Base-by-base conservation (phyloP, 1,140 invertebrate species). In the Achroia grisella region DNA sequence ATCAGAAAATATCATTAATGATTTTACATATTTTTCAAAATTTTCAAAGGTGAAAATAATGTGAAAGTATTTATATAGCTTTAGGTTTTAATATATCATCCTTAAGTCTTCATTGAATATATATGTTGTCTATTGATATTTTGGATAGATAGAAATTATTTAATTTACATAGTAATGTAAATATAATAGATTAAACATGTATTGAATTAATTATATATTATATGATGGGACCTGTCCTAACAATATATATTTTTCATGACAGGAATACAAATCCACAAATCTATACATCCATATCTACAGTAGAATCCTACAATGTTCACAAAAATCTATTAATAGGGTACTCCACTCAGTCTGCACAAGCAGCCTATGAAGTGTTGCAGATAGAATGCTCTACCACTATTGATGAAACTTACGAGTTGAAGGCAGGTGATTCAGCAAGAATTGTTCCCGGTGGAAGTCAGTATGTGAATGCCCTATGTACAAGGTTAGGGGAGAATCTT, bases 351-450 rank as follows among this genome's bases (percentile, higher is more conserved):
- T 71, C 76, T 1, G 68, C 70, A 0, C 49, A 71, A 43, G 56
- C 69, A 1, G 77, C 77, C 2, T 84, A 84, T 42, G 80, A 84
- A 51, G 59, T 73, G 2, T 32, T 81, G 9, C 64, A 78, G 56
- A 71, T 84, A 28, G 80, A 84, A 56, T 73, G 65, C 39, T 71
- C 74, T 0, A 64, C 57, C 4, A 76, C 67, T 5, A 59, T 84
- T 28, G 66, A 76, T 39, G 53, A 56, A 2, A 75, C 77, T 5
- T 81, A 81, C 52, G 64, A 78, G 37, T 36, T 81, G 9, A 71
- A 68, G 40, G 68, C 79, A 1, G 70, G 66, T 0, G 80, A 84
- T 31, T 66, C 59, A 1, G 63, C 59, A 1, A 70, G 46, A 35
- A 77, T 81, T 35, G 33, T 71, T 8, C 72, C 71, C 0, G 62